Conservation (phyloP, 2,797 vertebrate species). For the Pachyuromys duprasi region DNA sequence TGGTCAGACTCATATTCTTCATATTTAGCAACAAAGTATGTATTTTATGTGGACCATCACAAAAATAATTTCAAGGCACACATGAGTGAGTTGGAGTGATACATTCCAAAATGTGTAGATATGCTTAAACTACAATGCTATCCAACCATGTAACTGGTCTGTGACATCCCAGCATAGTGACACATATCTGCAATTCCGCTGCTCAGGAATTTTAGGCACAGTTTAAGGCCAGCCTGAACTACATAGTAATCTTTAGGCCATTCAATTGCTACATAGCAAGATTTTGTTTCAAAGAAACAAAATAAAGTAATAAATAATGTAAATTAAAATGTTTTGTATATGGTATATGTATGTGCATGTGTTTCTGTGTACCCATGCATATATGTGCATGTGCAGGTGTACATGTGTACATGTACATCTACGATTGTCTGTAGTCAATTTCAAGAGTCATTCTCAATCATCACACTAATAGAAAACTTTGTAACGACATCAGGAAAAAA, state of each 20-base stretch:
- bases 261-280: background rate
- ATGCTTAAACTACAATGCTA: background rate
- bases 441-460: background rate
- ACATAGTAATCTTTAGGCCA: background rate
- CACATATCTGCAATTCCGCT: background rate
- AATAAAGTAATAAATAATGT: background rate
- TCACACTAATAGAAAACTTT: conserved; percentile 23
- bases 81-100: background rate
- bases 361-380: background rate
- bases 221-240: background rate
- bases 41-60: background rate
- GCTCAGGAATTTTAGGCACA: background rate
- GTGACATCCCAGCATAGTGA: background rate
- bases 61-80: background rate
- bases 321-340: background rate
- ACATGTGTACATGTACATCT: background rate
- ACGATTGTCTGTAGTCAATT: background rate
- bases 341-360: background rate
- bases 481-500: conserved; percentile 47
- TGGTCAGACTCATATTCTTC: background rate
- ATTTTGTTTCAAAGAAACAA: background rate
- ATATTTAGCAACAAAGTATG: background rate
- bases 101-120: background rate
- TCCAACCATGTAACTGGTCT: no score
- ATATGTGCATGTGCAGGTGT: background rate